phyloP scores from a whole-genome alignment of 2,797 vertebrate species.

The Agapornis canus region DNA sequence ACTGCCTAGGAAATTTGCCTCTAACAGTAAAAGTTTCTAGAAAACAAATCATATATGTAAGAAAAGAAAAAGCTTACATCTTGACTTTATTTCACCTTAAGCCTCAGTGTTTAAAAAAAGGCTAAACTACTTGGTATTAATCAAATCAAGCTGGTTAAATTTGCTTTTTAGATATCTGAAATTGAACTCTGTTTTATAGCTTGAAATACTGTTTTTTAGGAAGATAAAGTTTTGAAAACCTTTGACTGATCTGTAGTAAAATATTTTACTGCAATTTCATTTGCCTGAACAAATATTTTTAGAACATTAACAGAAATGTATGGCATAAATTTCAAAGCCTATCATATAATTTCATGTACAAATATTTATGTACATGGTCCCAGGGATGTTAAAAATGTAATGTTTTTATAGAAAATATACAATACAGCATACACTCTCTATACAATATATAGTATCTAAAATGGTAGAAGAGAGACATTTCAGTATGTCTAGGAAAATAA shows the following conservation, averaged over 20 bases:
- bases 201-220: constrained; percentile 43
- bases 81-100: constrained; percentile 18
- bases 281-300: constrained; percentile 64
- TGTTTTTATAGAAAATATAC: constrained; percentile 65
- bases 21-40: background rate
- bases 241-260: constrained; percentile 58
- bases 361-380: constrained; percentile 60
- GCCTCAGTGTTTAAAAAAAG: background rate
- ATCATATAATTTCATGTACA: constrained; percentile 51
- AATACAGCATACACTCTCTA: background rate
- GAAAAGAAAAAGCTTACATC: background rate
- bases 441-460: background rate
- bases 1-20: background rate
- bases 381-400: constrained; percentile 54
- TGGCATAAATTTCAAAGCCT: constrained; percentile 57
- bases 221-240: constrained; percentile 54
- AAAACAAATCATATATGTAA: background rate
- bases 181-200: constrained; percentile 16
- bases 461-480: background rate
- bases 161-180: constrained; percentile 29
- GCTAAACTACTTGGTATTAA: background rate
- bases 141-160: constrained; percentile 23
- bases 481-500: background rate
- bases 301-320: constrained; percentile 61
- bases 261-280: constrained; percentile 62